Evolutionary conservation across 1,140 invertebrate genomes (phyloP).

Genomic region (Conus ventricosus): DNA sequence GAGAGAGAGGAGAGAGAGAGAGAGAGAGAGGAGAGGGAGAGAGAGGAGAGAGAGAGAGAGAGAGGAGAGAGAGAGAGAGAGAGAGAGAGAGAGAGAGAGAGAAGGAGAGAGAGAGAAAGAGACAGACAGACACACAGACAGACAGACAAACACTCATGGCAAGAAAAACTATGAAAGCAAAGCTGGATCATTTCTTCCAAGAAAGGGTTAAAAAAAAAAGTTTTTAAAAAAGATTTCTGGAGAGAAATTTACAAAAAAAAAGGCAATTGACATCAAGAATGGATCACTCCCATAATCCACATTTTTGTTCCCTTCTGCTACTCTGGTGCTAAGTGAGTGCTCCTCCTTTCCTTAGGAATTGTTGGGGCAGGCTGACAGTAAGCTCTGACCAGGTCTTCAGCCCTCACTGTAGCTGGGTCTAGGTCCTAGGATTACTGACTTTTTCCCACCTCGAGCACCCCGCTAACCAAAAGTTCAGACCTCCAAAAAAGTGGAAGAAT

Average conservation of each 20-base stretch:
- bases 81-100: not conserved
- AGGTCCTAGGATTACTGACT: too few species aligned
- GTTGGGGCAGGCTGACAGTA: too few species aligned
- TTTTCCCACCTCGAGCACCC: too few species aligned
- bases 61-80: not conserved
- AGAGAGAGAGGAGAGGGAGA: not conserved
- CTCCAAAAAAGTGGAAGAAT: too few species aligned
- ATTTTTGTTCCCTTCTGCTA: not conserved
- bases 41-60: not conserved
- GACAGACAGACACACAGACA: not conserved
- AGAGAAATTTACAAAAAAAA: not conserved
- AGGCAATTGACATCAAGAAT: not conserved
- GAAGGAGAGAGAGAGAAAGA: not conserved
- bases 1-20: not conserved
- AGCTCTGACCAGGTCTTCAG: too few species aligned
- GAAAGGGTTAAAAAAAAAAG: not conserved
- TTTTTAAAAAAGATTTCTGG: not conserved
- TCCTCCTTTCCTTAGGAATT: too few species aligned
- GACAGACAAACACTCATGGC: not conserved
- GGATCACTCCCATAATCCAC: not conserved
- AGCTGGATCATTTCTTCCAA: too few species aligned
- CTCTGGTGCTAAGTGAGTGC: too few species aligned
- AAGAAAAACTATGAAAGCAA: not conserved
- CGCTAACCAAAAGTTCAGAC: too few species aligned
- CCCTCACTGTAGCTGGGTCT: too few species aligned